phyloP scores from a whole-genome alignment of 2,797 vertebrate species.

The Glyptemys insculpta region DNA sequence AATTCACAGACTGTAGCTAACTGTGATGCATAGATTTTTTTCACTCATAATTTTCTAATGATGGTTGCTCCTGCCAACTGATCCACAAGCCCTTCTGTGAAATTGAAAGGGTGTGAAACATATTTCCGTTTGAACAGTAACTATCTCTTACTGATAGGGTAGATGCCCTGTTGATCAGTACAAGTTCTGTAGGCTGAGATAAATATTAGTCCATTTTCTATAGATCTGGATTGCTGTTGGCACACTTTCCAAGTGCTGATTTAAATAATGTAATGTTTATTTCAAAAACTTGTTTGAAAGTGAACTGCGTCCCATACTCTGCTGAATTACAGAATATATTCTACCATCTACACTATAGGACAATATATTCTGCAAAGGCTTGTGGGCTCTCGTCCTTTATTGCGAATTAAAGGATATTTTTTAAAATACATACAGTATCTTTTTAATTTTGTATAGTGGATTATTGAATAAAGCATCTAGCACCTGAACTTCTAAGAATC shows the following conservation, averaged over 20 bases:
- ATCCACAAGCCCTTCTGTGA: not conserved
- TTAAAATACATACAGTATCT: too few species aligned
- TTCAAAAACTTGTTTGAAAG: not conserved
- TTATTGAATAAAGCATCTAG: too few species aligned
- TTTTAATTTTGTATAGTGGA: too few species aligned
- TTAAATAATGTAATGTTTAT: constrained; percentile 8
- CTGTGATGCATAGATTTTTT: not conserved
- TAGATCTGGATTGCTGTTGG: not conserved
- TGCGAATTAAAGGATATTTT: too few species aligned
- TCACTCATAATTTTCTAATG: not conserved
- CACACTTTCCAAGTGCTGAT: constrained; percentile 34
- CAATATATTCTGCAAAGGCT: not conserved
- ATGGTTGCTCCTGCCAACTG: not conserved
- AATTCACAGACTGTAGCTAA: not conserved
- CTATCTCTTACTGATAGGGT: not conserved
- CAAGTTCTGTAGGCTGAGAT: not conserved
- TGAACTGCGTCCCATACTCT: not conserved
- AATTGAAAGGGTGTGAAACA: not conserved
- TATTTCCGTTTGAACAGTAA: not conserved
- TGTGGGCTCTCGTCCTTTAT: too few species aligned
- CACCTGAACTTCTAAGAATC: too few species aligned
- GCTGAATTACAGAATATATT: not conserved
- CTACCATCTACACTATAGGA: not conserved
- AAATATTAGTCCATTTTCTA: not conserved
- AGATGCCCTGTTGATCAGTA: not conserved